Conservation (phyloP, 1,140 invertebrate genomes). For the Apis florea region DNA sequence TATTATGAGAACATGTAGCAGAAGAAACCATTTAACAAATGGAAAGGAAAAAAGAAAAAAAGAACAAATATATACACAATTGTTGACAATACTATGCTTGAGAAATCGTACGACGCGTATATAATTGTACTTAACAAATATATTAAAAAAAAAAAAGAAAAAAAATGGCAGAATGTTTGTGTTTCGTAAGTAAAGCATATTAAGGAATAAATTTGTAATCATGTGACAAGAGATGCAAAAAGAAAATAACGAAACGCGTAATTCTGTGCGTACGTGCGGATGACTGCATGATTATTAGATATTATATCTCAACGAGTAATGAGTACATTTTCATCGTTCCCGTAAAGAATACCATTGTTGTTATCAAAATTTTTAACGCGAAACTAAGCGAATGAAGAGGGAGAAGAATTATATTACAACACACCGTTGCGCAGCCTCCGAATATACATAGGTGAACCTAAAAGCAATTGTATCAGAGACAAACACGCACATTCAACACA, state of each 20-base stretch:
- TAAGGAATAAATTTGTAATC: slow-evolving; percentile 52
- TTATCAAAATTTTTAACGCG: slow-evolving; percentile 61
- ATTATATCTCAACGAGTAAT: slow-evolving; percentile 55
- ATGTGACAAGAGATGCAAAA: slow-evolving; percentile 18
- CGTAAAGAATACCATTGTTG: slow-evolving; percentile 56
- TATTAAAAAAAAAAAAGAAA: slow-evolving; percentile 54
- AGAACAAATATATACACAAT: slow-evolving; percentile 69
- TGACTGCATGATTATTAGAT: slow-evolving; percentile 67
- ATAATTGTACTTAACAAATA: slow-evolving; percentile 70
- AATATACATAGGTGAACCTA: slow-evolving; percentile 41
- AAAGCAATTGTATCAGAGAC: slow-evolving; percentile 64
- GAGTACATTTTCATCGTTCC: slow-evolving; percentile 59
- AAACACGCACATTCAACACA: slow-evolving; percentile 72
- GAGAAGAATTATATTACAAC: slow-evolving; percentile 21
- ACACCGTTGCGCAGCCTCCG: slow-evolving; percentile 45
- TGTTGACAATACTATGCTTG: slow-evolving; percentile 76
- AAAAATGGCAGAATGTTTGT: slow-evolving; percentile 61
- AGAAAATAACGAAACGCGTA: slow-evolving; percentile 46
- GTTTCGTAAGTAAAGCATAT: slow-evolving; percentile 67
- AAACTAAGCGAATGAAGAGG: slow-evolving; percentile 23
- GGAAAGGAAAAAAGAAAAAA: slow-evolving; percentile 17
- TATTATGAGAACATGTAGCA: slow-evolving; percentile 33
- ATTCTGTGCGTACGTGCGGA: slow-evolving; percentile 61
- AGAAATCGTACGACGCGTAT: slow-evolving; percentile 69
- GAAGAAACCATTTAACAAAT: slow-evolving; percentile 38